A percentile compares a stretch with the other conserved stretches of the same genome.
These are phyloP conservation scores for Orussus abietinus DNA, from an alignment of 1,140 invertebrate species.

Conservation along the genomic window DNA sequence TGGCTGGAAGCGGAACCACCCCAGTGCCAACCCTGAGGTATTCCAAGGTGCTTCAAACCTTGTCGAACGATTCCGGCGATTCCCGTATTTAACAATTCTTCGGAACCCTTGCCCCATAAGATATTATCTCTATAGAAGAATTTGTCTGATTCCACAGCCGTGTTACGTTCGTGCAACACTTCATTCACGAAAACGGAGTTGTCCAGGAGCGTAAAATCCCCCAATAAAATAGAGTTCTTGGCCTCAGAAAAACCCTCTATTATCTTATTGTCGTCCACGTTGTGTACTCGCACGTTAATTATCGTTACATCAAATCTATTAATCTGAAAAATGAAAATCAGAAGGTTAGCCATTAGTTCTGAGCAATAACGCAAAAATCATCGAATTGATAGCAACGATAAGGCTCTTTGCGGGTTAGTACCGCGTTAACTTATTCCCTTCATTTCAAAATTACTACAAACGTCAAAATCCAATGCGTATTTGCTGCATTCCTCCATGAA, in stretches of 20 bases:
- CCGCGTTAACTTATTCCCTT: neutral
- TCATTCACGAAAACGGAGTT: conserved; percentile 14
- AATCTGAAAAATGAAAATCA: conserved; percentile 17
- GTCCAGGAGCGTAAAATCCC: conserved; percentile 20
- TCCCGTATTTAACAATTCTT: conserved; percentile 46
- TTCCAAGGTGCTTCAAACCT: conserved; percentile 71
- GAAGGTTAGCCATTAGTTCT: neutral
- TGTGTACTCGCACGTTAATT: conserved; percentile 22
- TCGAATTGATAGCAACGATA: too few species aligned
- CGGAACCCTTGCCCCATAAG: conserved; percentile 22
- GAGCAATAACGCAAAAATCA: too few species aligned
- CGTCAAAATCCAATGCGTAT: too few species aligned
- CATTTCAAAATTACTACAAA: neutral
- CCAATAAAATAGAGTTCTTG: conserved; percentile 23
- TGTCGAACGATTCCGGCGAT: conserved; percentile 61
- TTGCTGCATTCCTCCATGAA: conserved; percentile 1
- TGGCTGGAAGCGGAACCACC: conserved; percentile 69
- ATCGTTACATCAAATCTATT: conserved; percentile 22
- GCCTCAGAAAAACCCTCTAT: conserved; percentile 19
- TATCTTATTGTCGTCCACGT: conserved; percentile 18
- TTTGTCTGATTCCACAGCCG: conserved; percentile 18
- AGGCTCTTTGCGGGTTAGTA: too few species aligned
- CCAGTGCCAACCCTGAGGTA: conserved; percentile 77
- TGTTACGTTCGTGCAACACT: conserved; percentile 16
- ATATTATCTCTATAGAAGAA: conserved; percentile 30